These are phyloP conservation scores for Larimichthys polyactis DNA, from an alignment of 2,113 vertebrate species.

Conservation along the genomic window DNA sequence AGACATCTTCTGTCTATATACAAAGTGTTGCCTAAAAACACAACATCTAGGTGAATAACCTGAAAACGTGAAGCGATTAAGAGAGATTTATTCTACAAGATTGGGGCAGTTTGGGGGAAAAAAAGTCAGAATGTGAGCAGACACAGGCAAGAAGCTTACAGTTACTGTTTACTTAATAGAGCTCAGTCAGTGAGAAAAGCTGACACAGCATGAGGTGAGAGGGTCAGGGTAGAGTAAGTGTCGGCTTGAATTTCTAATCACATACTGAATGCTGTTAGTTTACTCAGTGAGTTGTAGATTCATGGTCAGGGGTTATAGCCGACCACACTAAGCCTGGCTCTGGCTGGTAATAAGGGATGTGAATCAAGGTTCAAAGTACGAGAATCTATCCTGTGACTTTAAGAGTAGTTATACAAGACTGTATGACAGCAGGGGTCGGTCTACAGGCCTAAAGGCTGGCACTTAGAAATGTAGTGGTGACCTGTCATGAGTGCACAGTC, in stretches of 20 bases:
- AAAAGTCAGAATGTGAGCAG: not conserved
- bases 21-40: not conserved
- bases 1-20: not conserved
- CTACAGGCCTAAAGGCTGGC: slow-evolving; percentile 3
- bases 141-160: slow-evolving; percentile 1
- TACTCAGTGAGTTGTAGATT: slow-evolving; percentile 39
- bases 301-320: slow-evolving; percentile 36
- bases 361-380: slow-evolving; percentile 32
- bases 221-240: slow-evolving; percentile 4
- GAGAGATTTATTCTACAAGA: slow-evolving; percentile 2
- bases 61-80: slow-evolving; percentile 16
- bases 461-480: slow-evolving; percentile 1
- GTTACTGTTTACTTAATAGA: slow-evolving; percentile 10
- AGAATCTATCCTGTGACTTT: slow-evolving; percentile 34
- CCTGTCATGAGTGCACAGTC: not conserved
- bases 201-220: slow-evolving; percentile 20
- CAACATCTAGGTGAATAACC: not conserved
- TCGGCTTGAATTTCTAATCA: slow-evolving; percentile 45
- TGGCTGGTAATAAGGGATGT: not conserved
- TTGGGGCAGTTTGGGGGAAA: not conserved
- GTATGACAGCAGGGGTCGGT: slow-evolving; percentile 10
- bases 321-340: slow-evolving; percentile 1
- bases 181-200: slow-evolving; percentile 19
- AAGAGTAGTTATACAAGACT: slow-evolving; percentile 2
- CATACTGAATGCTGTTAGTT: slow-evolving; percentile 42